Conservation (phyloP, 2,797 vertebrate genomes). For the Phrynocephalus guinanensis region DNA sequence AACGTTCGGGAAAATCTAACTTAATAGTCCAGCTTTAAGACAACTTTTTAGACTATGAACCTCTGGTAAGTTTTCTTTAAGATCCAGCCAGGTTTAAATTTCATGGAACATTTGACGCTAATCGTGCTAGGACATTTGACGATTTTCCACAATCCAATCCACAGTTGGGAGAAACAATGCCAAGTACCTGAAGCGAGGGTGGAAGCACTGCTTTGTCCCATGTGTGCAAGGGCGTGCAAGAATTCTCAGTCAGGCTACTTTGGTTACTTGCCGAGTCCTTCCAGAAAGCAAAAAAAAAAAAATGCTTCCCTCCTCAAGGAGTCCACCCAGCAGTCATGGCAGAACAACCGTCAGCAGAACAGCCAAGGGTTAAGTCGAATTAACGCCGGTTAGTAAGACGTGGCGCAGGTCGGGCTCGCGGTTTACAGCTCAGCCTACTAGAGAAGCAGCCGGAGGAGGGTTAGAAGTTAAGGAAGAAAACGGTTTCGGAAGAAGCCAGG, state of each 20-base stretch:
- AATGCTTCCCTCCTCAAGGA: slow-evolving; percentile 74
- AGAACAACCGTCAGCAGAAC: slow-evolving; percentile 76
- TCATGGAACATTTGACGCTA: slow-evolving; percentile 43
- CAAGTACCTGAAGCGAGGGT: slow-evolving; percentile 50
- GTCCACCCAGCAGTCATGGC: slow-evolving; percentile 76
- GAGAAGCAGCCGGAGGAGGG: slow-evolving; percentile 78
- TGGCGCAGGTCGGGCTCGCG: slow-evolving; percentile 66
- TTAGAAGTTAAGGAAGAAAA: slow-evolving; percentile 71
- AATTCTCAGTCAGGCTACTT: slow-evolving; percentile 69
- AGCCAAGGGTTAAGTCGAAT: slow-evolving; percentile 78
- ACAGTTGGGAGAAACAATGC: slow-evolving; percentile 47
- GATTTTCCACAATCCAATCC: slow-evolving; percentile 57
- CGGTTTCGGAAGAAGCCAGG: slow-evolving; percentile 73
- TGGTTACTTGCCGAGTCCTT: slow-evolving; percentile 76
- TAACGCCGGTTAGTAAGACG: slow-evolving; percentile 83
- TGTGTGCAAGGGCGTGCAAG: slow-evolving; percentile 86
- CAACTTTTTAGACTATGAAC: slow-evolving; percentile 61
- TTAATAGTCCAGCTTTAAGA: slow-evolving; percentile 79
- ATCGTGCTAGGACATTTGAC: slow-evolving; percentile 48
- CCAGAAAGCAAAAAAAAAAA: slow-evolving; percentile 63
- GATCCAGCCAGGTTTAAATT: slow-evolving; percentile 51
- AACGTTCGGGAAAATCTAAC: slow-evolving; percentile 73
- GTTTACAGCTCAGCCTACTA: slow-evolving; percentile 80
- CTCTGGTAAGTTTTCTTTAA: slow-evolving; percentile 59
- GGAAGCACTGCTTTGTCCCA: slow-evolving; percentile 80